Percentiles rank a stretch among this genome's conserved stretches.
Conservation (phyloP, 2,113 vertebrate species). For the Bubo scandiacus region DNA sequence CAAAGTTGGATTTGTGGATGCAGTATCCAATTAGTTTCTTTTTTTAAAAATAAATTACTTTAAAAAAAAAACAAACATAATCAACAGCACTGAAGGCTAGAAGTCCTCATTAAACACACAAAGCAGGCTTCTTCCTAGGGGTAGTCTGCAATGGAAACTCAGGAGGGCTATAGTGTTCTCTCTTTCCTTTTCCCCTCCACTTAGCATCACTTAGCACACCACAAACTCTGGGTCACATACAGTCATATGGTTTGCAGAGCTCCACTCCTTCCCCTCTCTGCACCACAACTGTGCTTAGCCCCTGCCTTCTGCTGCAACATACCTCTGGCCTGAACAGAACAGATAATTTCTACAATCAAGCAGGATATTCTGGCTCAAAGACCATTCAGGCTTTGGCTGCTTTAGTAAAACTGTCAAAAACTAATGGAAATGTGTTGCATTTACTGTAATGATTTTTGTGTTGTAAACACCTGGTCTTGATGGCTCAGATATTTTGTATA, state of each 20-base stretch:
- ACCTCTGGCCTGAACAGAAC: background rate
- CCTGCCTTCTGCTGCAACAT: background rate
- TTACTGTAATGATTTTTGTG: background rate
- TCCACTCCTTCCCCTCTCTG: background rate
- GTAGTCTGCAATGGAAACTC: background rate
- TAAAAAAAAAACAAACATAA: background rate
- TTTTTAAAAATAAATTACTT: background rate
- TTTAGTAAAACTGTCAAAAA: constrained; percentile 24
- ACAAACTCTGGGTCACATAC: constrained; percentile 29
- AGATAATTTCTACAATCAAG: background rate
- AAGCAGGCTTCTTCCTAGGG: background rate
- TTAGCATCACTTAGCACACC: constrained; percentile 10
- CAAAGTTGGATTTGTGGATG: background rate
- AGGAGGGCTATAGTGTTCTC: background rate
- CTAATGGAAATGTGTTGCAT: background rate
- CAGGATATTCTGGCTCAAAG: background rate
- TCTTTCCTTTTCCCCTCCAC: constrained; percentile 18
- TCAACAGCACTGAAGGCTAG: background rate
- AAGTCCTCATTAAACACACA: background rate
- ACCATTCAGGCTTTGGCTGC: background rate
- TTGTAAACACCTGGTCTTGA: constrained; percentile 38
- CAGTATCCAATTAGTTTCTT: background rate
- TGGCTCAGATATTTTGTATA: background rate
- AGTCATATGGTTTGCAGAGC: constrained; percentile 55
- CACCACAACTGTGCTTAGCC: background rate